Percentiles rank a stretch among this genome's conserved stretches.
Conservation (phyloP, 2,888 invertebrate genomes). For the Caenorhabditis virilis region DNA sequence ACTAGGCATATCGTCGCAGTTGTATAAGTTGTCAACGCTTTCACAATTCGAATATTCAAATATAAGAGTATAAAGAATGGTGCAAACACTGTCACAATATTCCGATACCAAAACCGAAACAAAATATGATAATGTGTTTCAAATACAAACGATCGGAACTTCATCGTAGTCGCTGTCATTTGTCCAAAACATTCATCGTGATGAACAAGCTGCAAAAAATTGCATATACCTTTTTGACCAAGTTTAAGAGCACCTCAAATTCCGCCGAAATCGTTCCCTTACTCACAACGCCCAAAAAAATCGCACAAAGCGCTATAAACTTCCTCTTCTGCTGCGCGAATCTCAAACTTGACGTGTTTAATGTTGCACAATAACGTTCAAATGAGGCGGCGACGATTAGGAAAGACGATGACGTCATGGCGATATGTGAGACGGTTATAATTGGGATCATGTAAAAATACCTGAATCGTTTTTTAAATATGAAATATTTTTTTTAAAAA, state of each 20-base stretch:
- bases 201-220: constrained; percentile 35
- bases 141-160: constrained; percentile 55
- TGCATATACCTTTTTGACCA: background rate
- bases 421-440: constrained; percentile 65
- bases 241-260: constrained; percentile 55
- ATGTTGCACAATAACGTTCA: constrained; percentile 60
- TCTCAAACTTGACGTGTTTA: constrained; percentile 48
- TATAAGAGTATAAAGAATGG: constrained; percentile 64
- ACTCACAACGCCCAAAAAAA: constrained; percentile 59
- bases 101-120: constrained; percentile 60
- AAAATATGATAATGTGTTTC: constrained; percentile 57
- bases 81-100: constrained; percentile 64
- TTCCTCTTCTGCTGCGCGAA: constrained; percentile 46
- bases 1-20: constrained; percentile 29
- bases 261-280: constrained; percentile 61
- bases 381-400: constrained; percentile 64
- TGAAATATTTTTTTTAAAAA: background rate
- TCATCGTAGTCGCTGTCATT: constrained; percentile 55
- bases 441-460: constrained; percentile 65
- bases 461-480: constrained; percentile 40
- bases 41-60: constrained; percentile 60
- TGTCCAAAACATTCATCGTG: constrained; percentile 51
- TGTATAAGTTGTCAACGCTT: constrained; percentile 34
- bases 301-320: constrained; percentile 42
- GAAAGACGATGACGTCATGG: constrained; percentile 64